Evolutionary conservation across 2,888 invertebrate genomes (phyloP).

Genomic region (Anoplius nigerrimus): DNA sequence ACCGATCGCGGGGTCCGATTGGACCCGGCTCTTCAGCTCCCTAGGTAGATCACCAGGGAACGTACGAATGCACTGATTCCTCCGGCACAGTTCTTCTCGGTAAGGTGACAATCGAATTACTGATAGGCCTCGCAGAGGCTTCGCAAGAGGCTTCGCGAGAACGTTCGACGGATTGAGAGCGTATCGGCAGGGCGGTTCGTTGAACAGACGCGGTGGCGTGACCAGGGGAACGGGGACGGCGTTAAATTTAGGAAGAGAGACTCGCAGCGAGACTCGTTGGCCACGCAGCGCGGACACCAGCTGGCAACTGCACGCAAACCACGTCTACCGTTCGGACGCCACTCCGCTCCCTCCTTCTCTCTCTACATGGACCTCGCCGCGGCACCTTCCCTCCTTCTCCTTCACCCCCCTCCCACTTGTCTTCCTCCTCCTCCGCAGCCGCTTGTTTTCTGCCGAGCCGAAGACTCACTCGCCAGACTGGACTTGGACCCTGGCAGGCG

Average conservation of each 20-base stretch:
- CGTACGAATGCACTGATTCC: too few relatives aligned
- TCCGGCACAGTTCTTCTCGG: too few relatives aligned
- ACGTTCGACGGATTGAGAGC: too few relatives aligned
- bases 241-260: not conserved
- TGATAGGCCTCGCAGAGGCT: too few relatives aligned
- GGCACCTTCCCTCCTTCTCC: conserved; percentile 8
- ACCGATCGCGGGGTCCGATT: too few relatives aligned
- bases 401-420: conserved; percentile 43
- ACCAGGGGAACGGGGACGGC: not conserved
- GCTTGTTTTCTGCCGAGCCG: conserved; percentile 9
- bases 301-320: conserved; percentile 63
- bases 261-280: conserved; percentile 29
- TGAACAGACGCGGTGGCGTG: too few relatives aligned
- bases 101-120: too few relatives aligned
- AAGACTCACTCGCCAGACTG: conserved; percentile 18
- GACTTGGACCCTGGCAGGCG: conserved; percentile 45
- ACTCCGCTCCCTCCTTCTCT: conserved; percentile 2
- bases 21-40: too few relatives aligned
- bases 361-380: conserved; percentile 7
- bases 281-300: conserved; percentile 62
- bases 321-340: conserved; percentile 15
- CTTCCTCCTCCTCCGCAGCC: conserved; percentile 25
- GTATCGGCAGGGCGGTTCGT: too few relatives aligned
- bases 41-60: too few relatives aligned
- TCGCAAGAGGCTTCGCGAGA: too few relatives aligned